These are phyloP conservation scores for Phoebastria nigripes DNA, from an alignment of 2,797 vertebrate species.

Conservation along the genomic window DNA sequence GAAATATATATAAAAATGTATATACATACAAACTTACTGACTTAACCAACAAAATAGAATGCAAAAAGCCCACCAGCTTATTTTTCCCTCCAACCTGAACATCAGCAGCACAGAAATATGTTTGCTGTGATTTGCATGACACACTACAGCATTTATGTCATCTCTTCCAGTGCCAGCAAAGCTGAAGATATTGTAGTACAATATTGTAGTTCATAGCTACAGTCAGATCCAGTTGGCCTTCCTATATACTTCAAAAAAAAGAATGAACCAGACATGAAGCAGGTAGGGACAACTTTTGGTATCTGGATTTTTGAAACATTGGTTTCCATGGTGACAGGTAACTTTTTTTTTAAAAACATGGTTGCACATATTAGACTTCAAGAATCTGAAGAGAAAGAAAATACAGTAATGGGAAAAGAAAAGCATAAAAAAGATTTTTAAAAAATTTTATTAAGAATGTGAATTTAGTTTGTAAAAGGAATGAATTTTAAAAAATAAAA, in stretches of 20 bases:
- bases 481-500: neutral
- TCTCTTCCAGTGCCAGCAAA: neutral
- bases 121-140: neutral
- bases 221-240: neutral
- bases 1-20: neutral
- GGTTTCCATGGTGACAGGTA: conserved; percentile 30
- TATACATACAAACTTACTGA: neutral
- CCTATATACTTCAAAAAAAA: neutral
- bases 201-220: neutral
- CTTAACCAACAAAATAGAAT: neutral
- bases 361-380: neutral
- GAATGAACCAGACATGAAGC: neutral
- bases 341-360: neutral
- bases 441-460: neutral
- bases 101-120: neutral
- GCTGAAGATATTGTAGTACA: neutral
- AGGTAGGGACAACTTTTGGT: neutral
- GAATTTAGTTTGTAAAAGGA: neutral
- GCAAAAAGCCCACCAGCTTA: neutral
- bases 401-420: neutral
- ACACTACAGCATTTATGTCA: neutral
- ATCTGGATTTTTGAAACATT: neutral
- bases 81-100: neutral
- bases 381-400: neutral
- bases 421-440: neutral